These are phyloP conservation scores for Zhuqinia jingwanae DNA, from an alignment of 2,888 invertebrate genomes.

Conservation along the genomic window DNA sequence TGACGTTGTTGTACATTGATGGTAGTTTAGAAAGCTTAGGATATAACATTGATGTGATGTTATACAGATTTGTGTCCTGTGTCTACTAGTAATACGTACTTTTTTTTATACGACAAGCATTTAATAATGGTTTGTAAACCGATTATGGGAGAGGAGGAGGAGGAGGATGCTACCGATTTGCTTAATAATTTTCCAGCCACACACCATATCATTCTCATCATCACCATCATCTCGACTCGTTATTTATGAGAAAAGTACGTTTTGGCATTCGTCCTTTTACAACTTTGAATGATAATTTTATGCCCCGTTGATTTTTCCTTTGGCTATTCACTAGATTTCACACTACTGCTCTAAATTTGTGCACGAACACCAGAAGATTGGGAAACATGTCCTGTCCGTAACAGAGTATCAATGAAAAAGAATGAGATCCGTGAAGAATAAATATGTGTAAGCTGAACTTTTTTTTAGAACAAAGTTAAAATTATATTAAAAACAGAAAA, in stretches of 20 bases:
- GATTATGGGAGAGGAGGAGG: constrained; percentile 48
- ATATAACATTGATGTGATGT: background rate
- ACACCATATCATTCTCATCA: constrained; percentile 44
- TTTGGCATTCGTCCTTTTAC: constrained; percentile 45
- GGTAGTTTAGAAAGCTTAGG: too few species aligned
- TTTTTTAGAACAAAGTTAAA: too few species aligned
- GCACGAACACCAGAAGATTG: background rate
- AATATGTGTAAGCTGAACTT: too few species aligned
- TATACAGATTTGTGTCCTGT: background rate
- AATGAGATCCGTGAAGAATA: too few species aligned
- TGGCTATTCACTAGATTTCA: background rate
- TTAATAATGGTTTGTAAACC: constrained; percentile 57
- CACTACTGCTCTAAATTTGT: background rate
- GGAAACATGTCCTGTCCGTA: too few species aligned
- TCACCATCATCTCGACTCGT: constrained; percentile 31
- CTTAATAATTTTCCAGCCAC: constrained; percentile 51
- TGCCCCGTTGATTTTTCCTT: constrained; percentile 18
- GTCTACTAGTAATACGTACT: background rate
- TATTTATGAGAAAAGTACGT: constrained; percentile 62
- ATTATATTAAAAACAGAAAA: too few species aligned
- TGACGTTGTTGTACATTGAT: too few species aligned
- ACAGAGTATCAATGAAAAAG: too few species aligned
- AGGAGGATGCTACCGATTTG: constrained; percentile 49
- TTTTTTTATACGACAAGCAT: background rate
- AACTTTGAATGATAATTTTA: constrained; percentile 53